Conservation (phyloP, 2,888 invertebrate species). For the Erpobdella octoculata region DNA sequence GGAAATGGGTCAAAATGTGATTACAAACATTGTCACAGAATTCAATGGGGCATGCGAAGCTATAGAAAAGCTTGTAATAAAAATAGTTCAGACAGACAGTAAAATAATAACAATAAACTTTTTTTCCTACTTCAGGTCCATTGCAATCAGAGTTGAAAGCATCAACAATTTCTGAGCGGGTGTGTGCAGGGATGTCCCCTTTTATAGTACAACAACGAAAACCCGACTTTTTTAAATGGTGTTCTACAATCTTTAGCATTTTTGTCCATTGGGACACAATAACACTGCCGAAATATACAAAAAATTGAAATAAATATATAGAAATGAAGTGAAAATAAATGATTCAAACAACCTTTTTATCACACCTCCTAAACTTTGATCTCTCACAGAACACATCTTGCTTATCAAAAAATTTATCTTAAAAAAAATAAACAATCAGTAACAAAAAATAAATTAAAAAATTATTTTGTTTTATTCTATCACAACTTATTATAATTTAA, state of each 20-base stretch:
- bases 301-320: too few species aligned
- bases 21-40: too few species aligned
- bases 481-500: too few species aligned
- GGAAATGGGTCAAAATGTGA: too few species aligned
- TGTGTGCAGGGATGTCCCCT: slow-evolving; percentile 67
- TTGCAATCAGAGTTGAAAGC: slow-evolving; percentile 63
- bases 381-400: slow-evolving; percentile 36
- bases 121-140: slow-evolving; percentile 57
- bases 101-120: not conserved
- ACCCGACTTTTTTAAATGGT: slow-evolving; percentile 57
- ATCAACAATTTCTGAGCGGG: slow-evolving; percentile 64
- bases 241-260: slow-evolving; percentile 66
- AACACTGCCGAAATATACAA: too few species aligned
- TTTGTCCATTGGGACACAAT: slow-evolving; percentile 90
- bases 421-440: slow-evolving; percentile 24
- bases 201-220: slow-evolving; percentile 64
- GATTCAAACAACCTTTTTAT: slow-evolving; percentile 3
- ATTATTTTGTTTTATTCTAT: too few species aligned
- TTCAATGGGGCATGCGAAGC: too few species aligned
- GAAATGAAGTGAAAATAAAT: not conserved
- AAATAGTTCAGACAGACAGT: too few species aligned
- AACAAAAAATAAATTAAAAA: not conserved
- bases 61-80: too few species aligned
- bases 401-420: slow-evolving; percentile 41
- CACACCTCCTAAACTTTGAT: not conserved